These are phyloP conservation scores for Oithona nana DNA, from an alignment of 2,888 invertebrate genomes.

Conservation along the genomic window DNA sequence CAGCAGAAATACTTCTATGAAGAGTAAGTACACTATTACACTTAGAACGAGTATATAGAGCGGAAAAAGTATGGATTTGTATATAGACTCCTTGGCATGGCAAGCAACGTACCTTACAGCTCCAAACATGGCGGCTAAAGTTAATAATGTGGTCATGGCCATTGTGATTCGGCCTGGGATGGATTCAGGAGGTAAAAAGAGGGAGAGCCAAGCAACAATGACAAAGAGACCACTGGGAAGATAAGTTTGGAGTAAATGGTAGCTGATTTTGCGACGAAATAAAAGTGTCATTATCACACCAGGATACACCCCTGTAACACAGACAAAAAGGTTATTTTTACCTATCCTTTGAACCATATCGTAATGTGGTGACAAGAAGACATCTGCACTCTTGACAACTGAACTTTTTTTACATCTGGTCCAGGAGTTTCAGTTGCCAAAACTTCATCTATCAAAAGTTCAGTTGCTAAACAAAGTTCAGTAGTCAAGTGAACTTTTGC, in stretches of 20 bases:
- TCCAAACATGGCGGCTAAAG: slow-evolving; percentile 17
- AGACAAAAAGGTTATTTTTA: neutral
- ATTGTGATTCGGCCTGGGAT: slow-evolving; percentile 16
- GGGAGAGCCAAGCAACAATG: slow-evolving; percentile 16
- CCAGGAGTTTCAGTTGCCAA: too few species aligned
- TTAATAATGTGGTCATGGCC: slow-evolving; percentile 17
- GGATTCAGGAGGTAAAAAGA: slow-evolving; percentile 15
- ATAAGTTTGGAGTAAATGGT: slow-evolving; percentile 15
- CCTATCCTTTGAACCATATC: neutral
- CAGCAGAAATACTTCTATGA: neutral
- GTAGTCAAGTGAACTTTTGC: too few species aligned
- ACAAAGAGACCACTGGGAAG: slow-evolving; percentile 16
- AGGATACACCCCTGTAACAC: slow-evolving; percentile 15
- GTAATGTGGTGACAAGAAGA: neutral
- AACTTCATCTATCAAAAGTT: too few species aligned
- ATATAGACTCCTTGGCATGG: neutral
- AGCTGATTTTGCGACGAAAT: slow-evolving; percentile 13
- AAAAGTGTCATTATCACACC: slow-evolving; percentile 15
- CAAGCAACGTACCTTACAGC: slow-evolving; percentile 14
- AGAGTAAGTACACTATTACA: neutral
- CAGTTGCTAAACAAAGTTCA: too few species aligned
- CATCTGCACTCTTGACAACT: too few species aligned
- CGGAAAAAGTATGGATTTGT: too few species aligned
- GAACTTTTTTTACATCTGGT: too few species aligned
- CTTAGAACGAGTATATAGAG: neutral